A percentile compares a stretch with the other conserved stretches of the same genome.
These are phyloP conservation scores for Catocala fraxini DNA, from an alignment of 2,888 invertebrate species.

Conservation along the genomic window DNA sequence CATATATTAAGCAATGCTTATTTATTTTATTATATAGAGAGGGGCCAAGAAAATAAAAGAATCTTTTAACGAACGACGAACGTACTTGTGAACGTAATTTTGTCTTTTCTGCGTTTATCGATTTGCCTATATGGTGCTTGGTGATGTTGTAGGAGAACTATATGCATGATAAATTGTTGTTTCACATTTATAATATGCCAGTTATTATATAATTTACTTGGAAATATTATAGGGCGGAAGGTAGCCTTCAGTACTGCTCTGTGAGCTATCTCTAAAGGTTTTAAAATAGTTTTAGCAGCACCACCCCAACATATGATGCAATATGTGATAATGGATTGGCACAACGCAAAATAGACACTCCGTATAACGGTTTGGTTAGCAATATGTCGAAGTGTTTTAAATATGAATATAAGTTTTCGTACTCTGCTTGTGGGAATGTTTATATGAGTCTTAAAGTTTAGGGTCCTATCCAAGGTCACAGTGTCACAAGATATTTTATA, in stretches of 20 bases:
- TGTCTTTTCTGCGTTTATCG: background rate
- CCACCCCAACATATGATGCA: background rate
- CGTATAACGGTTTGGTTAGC: background rate
- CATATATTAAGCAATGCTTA: constrained; percentile 1
- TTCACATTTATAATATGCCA: background rate
- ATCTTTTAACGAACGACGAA: background rate
- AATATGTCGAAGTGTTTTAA: background rate
- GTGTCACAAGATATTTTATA: no score
- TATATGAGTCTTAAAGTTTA: no score
- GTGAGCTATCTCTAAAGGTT: background rate
- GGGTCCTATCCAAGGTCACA: no score
- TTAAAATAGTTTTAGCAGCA: background rate
- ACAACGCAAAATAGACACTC: background rate
- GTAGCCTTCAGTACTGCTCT: no score
- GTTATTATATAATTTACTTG: background rate
- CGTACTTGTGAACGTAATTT: background rate
- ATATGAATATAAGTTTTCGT: background rate
- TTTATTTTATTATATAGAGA: background rate
- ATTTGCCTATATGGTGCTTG: background rate
- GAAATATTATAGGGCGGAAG: background rate
- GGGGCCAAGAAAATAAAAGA: no score
- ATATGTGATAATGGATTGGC: background rate
- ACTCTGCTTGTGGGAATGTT: no score
- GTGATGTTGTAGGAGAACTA: background rate
- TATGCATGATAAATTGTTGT: no score